Conservation (phyloP, 2,113 vertebrate species). For the Anseranas semipalmata region DNA sequence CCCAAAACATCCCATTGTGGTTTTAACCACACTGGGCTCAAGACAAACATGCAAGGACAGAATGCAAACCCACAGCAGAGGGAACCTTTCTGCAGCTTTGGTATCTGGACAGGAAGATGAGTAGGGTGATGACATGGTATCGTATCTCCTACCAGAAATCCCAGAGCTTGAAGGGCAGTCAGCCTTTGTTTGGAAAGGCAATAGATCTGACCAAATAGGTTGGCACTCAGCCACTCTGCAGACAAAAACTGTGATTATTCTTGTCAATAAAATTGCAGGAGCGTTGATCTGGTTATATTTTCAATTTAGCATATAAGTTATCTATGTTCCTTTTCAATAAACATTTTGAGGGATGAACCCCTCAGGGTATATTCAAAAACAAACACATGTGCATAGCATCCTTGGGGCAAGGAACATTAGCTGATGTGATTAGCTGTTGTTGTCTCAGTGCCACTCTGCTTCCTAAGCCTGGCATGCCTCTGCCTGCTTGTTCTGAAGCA, state of each 20-base stretch:
- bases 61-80: slow-evolving; percentile 24
- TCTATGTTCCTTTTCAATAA: background rate
- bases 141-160: background rate
- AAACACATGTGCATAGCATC: background rate
- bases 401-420: background rate
- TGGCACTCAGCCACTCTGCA: background rate
- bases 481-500: background rate
- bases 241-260: background rate
- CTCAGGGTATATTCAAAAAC: background rate
- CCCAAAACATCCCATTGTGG: background rate
- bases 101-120: background rate
- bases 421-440: background rate
- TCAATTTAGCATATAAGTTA: background rate
- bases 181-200: background rate
- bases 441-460: background rate
- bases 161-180: background rate
- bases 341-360: background rate
- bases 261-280: background rate
- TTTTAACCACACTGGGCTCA: slow-evolving; percentile 16
- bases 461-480: background rate
- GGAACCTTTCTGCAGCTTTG: background rate
- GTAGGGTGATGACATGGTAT: background rate
- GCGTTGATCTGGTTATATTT: background rate
- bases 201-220: background rate
- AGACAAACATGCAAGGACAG: background rate